Conservation (phyloP, 2,888 invertebrate species). For the Rhaphigaster nebulosa region DNA sequence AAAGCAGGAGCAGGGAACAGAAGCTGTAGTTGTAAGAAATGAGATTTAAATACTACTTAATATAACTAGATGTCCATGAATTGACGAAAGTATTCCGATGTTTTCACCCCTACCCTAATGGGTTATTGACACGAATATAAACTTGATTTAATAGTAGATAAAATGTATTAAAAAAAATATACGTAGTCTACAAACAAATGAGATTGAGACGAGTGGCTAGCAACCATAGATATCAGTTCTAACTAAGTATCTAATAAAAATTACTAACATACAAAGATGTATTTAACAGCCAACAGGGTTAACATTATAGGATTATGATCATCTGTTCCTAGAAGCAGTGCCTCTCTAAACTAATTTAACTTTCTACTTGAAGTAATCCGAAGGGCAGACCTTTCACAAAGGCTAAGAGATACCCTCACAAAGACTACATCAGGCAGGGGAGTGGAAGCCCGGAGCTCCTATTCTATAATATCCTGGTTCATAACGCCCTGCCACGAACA, state of each 20-base stretch:
- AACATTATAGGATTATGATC: not conserved
- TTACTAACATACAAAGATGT: not conserved
- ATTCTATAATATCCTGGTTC: constrained; percentile 22
- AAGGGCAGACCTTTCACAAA: constrained; percentile 15
- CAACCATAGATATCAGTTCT: not conserved
- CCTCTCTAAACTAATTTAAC: constrained; percentile 34
- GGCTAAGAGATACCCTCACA: constrained; percentile 23
- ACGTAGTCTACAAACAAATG: too few species aligned
- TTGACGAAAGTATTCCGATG: too few species aligned
- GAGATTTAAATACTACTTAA: too few species aligned
- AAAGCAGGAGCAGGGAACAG: too few species aligned
- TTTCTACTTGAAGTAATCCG: constrained; percentile 26
- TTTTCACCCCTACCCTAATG: too few species aligned
- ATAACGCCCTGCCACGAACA: not conserved
- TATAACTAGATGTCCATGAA: too few species aligned
- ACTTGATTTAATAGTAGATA: too few species aligned
- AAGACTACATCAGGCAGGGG: not conserved
- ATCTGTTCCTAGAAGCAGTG: constrained; percentile 3
- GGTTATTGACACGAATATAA: too few species aligned
- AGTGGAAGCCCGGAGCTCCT: not conserved
- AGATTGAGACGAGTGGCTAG: too few species aligned
- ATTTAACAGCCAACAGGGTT: not conserved
- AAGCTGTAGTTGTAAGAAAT: too few species aligned
- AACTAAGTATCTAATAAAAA: not conserved
- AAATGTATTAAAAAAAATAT: too few species aligned